Base-by-base conservation (phyloP, 2,888 invertebrate species). In the Drosophila infuscata region DNA sequence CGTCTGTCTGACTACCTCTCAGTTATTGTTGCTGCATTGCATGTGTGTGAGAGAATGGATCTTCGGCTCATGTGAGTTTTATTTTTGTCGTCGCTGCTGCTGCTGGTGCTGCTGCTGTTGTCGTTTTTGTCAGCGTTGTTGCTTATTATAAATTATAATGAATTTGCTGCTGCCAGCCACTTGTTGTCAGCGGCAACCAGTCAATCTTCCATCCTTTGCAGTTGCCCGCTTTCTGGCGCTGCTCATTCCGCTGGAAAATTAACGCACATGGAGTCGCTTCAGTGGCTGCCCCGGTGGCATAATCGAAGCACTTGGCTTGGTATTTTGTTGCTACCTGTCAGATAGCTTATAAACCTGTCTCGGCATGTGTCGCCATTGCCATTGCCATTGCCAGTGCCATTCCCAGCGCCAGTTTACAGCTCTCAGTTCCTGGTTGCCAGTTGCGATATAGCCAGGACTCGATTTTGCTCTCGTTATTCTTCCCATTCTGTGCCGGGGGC, bases 81-180 rank as follows among this genome's bases (percentile, higher is more conserved):
- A 30, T 57, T 32, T 25, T 49, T 49, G 72, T 70, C 76, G 70
- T 54, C 52, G 66, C 29, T 54, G 66, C 6, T 30, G 41, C 20
- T 20, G 30, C n/a, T 68, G 70, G 51, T 64, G 25, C 25, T 20
- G 30, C n/a, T 68, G 70, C 53, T 64, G 78, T 73, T 71, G 86
- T 86, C 86, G 83, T 74, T 78, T 79, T 74, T 88, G 84, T 81
- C 87, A 88, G 74, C 83, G 70, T 74, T 80, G 89, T 74, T 88
- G 90, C 90, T 90, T 90, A 88, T 88, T 88, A 88, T 88, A 88
- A 88, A 90, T 88, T 88, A 90, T 88, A 88, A 88, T 88, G 88
- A 88, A 88, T 88, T 88, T 90, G 79, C 82, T 82, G 75, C 82
- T 77, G 81, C 66, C 88, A 89, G 86, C 89, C 89, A 86, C 85